These are phyloP conservation scores for Prolemur simus DNA, from an alignment of 2,113 vertebrate species.

Conservation along the genomic window DNA sequence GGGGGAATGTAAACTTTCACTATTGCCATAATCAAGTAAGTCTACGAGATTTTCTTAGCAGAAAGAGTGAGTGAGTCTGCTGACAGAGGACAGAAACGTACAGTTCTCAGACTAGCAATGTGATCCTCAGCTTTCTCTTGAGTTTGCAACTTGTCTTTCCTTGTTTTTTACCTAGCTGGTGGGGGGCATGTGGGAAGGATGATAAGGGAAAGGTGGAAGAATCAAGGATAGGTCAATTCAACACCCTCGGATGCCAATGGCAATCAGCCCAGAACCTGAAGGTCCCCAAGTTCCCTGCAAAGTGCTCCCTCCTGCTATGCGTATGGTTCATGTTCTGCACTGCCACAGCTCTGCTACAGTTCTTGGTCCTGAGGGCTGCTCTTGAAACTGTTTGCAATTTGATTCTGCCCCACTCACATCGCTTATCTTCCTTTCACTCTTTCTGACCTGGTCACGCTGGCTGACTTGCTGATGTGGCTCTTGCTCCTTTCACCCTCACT, in stretches of 20 bases:
- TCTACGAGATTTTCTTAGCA: background rate
- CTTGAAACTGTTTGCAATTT: background rate
- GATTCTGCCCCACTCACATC: background rate
- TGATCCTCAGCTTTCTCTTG: background rate
- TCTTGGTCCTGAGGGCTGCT: background rate
- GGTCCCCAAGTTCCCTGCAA: background rate
- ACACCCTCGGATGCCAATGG: background rate
- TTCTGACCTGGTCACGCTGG: background rate
- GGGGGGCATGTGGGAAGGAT: background rate
- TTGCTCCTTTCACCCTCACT: background rate
- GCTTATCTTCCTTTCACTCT: background rate
- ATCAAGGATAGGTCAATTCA: background rate
- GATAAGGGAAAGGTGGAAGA: background rate
- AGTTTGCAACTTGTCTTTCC: background rate
- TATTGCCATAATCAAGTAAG: background rate
- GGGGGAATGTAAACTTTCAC: background rate
- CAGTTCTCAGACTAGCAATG: background rate
- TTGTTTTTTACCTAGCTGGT: background rate
- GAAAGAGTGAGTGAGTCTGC: background rate
- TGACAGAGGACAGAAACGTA: background rate
- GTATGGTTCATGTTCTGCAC: background rate
- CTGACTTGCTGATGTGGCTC: fast-evolving
- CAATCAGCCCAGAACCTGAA: background rate
- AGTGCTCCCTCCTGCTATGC: background rate
- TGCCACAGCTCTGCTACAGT: background rate